Base-by-base conservation (phyloP, 2,888 invertebrate genomes). In the Eremobia ochroleuca region DNA sequence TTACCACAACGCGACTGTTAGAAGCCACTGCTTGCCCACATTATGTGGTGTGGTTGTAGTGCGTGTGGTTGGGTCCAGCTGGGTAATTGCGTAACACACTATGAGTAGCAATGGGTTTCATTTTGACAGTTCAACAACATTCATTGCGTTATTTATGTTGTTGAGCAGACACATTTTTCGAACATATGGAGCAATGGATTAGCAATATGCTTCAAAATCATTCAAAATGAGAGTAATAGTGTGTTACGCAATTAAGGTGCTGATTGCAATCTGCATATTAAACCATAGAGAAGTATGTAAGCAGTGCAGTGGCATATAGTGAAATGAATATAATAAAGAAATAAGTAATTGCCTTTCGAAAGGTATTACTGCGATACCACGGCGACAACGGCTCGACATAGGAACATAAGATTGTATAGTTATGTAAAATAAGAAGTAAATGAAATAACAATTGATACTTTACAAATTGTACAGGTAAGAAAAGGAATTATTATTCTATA, bases 301-400 rank as follows among this genome's bases (percentile, higher is more conserved):
- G 0, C 9, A 76, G 1, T 59, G 13, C 55, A 66, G 18, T 69
- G 43, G 40, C 62, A 61, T 66, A n/a, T 62, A 82, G 18, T 43
- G 25, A 76, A 73, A 69, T 71, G 0, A 68, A 71, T 73, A 62
- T 31, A 46, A 58, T 46, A 46, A 72, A 61, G 0, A 59, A 46
- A 49, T 64, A 82, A 77, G 58, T 62, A 34, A 68, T 79, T 75
- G 82, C 76, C 75, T 88, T 76, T 76, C 43, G 43, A 70, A 49
- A 73, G n/a, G 6, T 73, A 78, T 74, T 59, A 59, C 37, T 59
- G 69, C 64, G 79, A 77, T 79, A 89, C 76, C 86, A 92, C 92
- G 92, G 90, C 90, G 92, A 94, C 92, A 88, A 87, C 76, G 93
- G 94, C 93, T 91, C 87, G 92, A 89, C 80, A 77, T 89, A 88